Evolutionary conservation across 2,113 vertebrate species (phyloP).

Genomic region (Bombycilla garrulus): DNA sequence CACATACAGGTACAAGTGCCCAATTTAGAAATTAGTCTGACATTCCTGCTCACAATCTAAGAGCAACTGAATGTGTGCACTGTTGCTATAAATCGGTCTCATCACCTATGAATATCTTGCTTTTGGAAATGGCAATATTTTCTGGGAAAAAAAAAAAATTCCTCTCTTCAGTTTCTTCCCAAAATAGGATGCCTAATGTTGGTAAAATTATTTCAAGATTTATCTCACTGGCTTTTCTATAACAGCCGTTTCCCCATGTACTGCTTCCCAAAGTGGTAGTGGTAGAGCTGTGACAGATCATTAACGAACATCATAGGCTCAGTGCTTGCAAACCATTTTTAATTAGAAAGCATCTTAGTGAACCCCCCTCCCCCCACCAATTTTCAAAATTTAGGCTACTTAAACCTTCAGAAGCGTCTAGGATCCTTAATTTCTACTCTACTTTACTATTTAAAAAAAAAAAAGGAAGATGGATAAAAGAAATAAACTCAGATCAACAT

Average conservation of each 20-base stretch:
- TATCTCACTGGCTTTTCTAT: not conserved
- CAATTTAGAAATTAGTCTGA: constrained; percentile 21
- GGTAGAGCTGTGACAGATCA: not conserved
- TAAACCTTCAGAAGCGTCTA: not conserved
- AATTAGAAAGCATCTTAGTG: not conserved
- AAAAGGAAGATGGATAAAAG: not conserved
- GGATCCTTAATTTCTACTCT: not conserved
- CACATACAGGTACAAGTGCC: constrained; percentile 34
- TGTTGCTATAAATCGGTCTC: not conserved
- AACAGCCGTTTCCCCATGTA: not conserved
- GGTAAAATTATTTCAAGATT: constrained; percentile 14
- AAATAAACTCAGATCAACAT: not conserved
- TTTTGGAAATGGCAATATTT: constrained; percentile 9
- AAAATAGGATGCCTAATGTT: not conserved
- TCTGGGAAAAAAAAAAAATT: not conserved
- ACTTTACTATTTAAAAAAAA: not conserved
- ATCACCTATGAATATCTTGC: not conserved
- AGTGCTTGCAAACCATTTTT: not conserved
- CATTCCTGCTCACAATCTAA: not conserved
- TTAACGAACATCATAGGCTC: not conserved
- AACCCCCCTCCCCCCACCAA: accelerated
- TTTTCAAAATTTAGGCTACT: not conserved
- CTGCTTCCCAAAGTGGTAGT: not conserved
- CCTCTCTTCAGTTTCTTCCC: not conserved
- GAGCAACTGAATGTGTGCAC: not conserved